phyloP scores from a whole-genome alignment of 2,113 vertebrate species.

The Corythaeola cristata region DNA sequence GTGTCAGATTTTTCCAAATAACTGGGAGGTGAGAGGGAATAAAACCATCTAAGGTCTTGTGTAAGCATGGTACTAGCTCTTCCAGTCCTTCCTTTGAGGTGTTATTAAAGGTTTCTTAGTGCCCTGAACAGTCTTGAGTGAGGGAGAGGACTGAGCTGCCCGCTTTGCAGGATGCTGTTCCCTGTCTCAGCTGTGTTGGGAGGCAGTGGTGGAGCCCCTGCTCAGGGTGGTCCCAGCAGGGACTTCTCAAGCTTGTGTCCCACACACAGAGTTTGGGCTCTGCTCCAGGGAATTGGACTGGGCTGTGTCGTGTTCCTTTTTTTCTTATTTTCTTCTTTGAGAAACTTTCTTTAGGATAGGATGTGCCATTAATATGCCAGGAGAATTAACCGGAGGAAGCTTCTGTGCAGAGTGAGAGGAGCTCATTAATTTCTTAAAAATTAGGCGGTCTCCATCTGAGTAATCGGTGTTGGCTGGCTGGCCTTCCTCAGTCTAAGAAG shows the following conservation, averaged over 20 bases:
- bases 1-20: not conserved
- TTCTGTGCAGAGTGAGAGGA: constrained; percentile 29
- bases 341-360: not conserved
- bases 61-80: not conserved
- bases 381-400: constrained; percentile 56
- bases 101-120: not conserved
- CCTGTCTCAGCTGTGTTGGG: not conserved
- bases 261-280: not conserved
- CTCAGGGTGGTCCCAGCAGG: not conserved
- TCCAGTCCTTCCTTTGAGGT: not conserved
- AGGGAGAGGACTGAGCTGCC: not conserved
- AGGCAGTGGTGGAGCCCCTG: not conserved
- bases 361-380: constrained; percentile 17
- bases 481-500: constrained; percentile 56
- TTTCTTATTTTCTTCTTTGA: not conserved
- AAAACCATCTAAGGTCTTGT: not conserved
- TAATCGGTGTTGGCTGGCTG: constrained; percentile 71
- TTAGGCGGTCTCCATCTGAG: constrained; percentile 70
- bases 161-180: not conserved
- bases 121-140: not conserved
- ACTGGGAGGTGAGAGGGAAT: not conserved
- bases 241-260: not conserved
- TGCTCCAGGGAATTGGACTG: not conserved
- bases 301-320: not conserved
- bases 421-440: constrained; percentile 72